Evolutionary conservation across 2,888 invertebrate species (phyloP).

Genomic region (Toxonevra muliebris): DNA sequence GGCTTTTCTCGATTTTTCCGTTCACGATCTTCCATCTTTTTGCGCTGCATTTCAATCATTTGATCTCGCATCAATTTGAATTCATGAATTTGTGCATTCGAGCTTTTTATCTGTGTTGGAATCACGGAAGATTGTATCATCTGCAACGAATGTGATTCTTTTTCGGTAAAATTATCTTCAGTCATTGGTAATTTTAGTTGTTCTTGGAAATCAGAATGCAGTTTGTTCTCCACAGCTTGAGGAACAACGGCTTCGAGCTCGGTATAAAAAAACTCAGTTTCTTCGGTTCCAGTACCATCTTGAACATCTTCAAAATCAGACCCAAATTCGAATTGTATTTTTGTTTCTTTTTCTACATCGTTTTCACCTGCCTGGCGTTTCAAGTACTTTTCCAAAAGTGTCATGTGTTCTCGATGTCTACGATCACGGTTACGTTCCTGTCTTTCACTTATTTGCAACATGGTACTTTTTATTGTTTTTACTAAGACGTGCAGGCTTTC

Average conservation of each 20-base stretch:
- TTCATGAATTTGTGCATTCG: constrained; percentile 10
- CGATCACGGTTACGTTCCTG: constrained; percentile 43
- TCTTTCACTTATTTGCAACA: constrained; percentile 43
- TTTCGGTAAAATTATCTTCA: not conserved
- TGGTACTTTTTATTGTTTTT: constrained; percentile 39
- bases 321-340: not conserved
- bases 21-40: constrained; percentile 45
- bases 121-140: not conserved
- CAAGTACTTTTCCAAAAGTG: constrained; percentile 29
- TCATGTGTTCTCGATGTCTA: constrained; percentile 40
- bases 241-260: not conserved
- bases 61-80: constrained; percentile 35
- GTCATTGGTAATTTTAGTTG: not conserved
- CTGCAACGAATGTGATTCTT: not conserved
- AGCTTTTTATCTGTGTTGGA: not conserved
- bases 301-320: not conserved
- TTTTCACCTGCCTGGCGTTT: constrained; percentile 1
- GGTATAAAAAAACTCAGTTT: not conserved
- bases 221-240: not conserved
- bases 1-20: constrained; percentile 30
- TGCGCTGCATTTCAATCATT: constrained; percentile 41
- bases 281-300: not conserved
- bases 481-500: constrained; percentile 27
- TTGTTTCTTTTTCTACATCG: not conserved
- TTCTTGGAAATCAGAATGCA: not conserved